A percentile compares a stretch with the other conserved stretches of the same genome.
Evolutionary conservation across 37 sponge, comb jelly and placozoan species (phyloP).

Genomic region (Halichondria panicea): DNA sequence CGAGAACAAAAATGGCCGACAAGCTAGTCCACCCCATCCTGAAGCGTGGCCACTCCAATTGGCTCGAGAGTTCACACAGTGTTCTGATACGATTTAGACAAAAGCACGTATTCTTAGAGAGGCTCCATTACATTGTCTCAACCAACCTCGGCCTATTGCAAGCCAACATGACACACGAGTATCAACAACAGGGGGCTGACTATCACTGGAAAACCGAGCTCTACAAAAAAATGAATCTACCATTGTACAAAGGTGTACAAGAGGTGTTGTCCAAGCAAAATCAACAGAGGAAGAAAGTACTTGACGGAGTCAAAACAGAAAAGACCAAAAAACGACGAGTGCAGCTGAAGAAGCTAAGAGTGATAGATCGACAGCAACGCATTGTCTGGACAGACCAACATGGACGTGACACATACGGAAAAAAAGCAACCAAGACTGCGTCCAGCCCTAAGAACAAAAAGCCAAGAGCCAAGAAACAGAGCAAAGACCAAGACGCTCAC

Average conservation of each 20-base stretch:
- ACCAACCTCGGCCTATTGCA: slow-evolving; percentile 34
- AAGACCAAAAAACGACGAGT: neutral
- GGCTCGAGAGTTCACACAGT: slow-evolving; percentile 22
- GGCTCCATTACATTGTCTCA: slow-evolving; percentile 20
- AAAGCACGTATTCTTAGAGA: neutral
- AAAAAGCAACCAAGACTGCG: too few species aligned
- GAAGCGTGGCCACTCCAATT: slow-evolving; percentile 13
- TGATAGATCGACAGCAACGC: neutral
- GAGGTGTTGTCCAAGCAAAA: neutral
- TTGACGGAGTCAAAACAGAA: neutral
- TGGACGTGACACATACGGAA: slow-evolving; percentile 8
- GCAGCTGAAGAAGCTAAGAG: slow-evolving; percentile 1
- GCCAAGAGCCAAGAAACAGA: too few species aligned
- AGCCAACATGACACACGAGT: slow-evolving; percentile 16
- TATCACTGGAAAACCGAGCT: slow-evolving; percentile 36
- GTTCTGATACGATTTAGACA: slow-evolving; percentile 22
- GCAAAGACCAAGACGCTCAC: too few species aligned
- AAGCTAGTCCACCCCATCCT: slow-evolving; percentile 28
- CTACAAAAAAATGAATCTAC: neutral
- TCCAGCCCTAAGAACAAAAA: too few species aligned
- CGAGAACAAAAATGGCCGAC: neutral
- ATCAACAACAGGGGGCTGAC: neutral
- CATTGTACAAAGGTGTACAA: neutral
- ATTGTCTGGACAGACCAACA: slow-evolving; percentile 8
- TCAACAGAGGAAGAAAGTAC: neutral